Base-by-base conservation (phyloP, 2,888 invertebrate species). In the Caenorhabditis panamensis region DNA sequence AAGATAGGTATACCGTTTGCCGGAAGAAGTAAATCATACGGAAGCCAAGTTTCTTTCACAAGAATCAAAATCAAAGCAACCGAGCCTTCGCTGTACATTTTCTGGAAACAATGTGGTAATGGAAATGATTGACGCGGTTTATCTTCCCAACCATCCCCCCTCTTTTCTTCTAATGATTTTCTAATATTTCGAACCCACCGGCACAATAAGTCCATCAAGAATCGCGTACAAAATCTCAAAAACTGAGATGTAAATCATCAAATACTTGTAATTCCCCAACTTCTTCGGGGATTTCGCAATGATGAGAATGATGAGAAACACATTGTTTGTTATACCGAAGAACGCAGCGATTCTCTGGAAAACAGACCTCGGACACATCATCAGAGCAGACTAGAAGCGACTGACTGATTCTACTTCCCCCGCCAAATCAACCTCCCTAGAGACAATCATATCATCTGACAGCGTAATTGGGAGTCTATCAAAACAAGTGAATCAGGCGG, bases 211-310 rank as follows among this genome's bases (percentile, higher is more conserved):
- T n/a, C 24, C 47, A 47, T 71, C 62, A n/a, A 71, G n/a, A 36
- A 62, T 22, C 6, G 71, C 24, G 13, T 71, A 71, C 0, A 71
- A 3, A 11, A 71, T 54, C 20, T 71, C 71, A n/a, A 71, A 71
- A 16, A 54, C 22, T 11, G 71, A 44, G 16, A 71, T 71, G 28
- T 62, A 71, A 22, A 71, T 54, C 71, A 71, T 71, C 3, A 71
- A 36, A 16, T 31, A 53, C 44, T 71, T 71, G 47, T 71, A 71
- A 22, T 49, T 61, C 31, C 61, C 75, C 26, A 75, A 22, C 6
- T 37, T 66, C 24, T 44, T 62, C 6, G 66, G 67, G 4, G 75
- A 75, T 31, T 67, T 75, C n/a, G 16, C 18, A 1, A 61, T 5
- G 9, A 75, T 67, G 8, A 75, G 54, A n/a, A 59, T 16, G 2